Evolutionary conservation across 2,888 invertebrate species (phyloP).

Genomic region (Rhabditoides inermis): DNA sequence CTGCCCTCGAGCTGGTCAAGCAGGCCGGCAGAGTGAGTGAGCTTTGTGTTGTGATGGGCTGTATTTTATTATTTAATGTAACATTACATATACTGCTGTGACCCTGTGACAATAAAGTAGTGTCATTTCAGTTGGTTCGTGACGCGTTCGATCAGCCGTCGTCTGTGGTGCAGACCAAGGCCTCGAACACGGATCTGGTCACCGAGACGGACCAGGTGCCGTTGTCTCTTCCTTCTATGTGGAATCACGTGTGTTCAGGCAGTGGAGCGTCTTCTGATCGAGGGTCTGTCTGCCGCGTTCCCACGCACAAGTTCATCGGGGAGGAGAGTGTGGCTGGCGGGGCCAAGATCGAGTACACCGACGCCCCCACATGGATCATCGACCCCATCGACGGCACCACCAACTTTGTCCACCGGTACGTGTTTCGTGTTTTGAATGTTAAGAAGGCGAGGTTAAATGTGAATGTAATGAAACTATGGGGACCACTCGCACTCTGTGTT

Average conservation of each 20-base stretch:
- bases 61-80: background rate
- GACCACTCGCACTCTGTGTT: no score
- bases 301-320: slow-evolving; percentile 70
- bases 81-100: background rate
- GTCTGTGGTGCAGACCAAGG: slow-evolving; percentile 40
- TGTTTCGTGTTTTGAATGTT: background rate
- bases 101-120: background rate
- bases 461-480: no score
- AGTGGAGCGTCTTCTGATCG: slow-evolving; percentile 79
- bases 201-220: slow-evolving; percentile 78
- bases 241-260: no score
- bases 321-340: slow-evolving; percentile 67
- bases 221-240: no score
- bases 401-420: slow-evolving; percentile 79
- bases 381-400: slow-evolving; percentile 97
- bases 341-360: slow-evolving; percentile 65
- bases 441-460: no score
- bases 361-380: slow-evolving; percentile 90
- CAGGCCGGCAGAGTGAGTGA: slow-evolving; percentile 36
- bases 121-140: slow-evolving; percentile 37
- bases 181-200: slow-evolving; percentile 67
- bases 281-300: slow-evolving; percentile 53
- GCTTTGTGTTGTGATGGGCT: background rate
- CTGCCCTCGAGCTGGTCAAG: slow-evolving; percentile 35
- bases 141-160: slow-evolving; percentile 43